A percentile compares a stretch with the other conserved stretches of the same genome.
These are phyloP conservation scores for Tetragnatha montana DNA, from an alignment of 2,888 invertebrate genomes.

Conservation along the genomic window DNA sequence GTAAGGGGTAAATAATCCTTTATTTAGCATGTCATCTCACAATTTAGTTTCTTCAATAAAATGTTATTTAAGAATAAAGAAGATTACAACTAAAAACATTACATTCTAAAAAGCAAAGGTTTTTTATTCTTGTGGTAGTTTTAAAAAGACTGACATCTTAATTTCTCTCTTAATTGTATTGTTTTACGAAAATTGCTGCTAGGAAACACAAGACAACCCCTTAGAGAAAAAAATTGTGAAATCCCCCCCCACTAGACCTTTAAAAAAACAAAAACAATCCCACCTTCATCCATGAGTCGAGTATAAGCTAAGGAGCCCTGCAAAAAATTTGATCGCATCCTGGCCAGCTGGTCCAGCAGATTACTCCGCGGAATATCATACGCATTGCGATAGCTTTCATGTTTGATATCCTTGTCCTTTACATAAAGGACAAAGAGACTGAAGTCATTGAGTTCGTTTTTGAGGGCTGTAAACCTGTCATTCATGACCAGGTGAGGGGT, in stretches of 20 bases:
- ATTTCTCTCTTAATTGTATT: no score
- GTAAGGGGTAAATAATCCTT: no score
- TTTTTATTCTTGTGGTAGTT: no score
- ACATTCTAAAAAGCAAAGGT: no score
- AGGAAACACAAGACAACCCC: not conserved
- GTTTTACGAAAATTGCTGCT: no score
- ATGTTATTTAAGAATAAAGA: no score
- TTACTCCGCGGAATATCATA: constrained; percentile 94
- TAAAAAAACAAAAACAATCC: constrained; percentile 27
- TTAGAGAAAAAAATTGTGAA: not conserved
- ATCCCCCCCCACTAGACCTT: not conserved
- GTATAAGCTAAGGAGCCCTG: constrained; percentile 85
- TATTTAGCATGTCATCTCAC: no score
- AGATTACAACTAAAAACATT: no score
- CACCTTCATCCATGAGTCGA: constrained; percentile 85
- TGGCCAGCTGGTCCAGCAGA: constrained; percentile 92
- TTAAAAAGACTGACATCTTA: no score
- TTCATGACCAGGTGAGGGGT: constrained; percentile 86
- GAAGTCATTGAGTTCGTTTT: constrained; percentile 91
- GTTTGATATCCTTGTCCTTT: constrained; percentile 80
- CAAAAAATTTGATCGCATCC: constrained; percentile 95
- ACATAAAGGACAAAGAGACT: constrained; percentile 82
- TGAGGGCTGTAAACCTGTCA: constrained; percentile 83
- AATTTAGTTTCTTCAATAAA: no score
- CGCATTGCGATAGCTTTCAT: constrained; percentile 91